A percentile compares a stretch with the other conserved stretches of the same genome.
phyloP scores from a whole-genome alignment of 2,797 vertebrate genomes.

The Phrynocephalus guinanensis region DNA sequence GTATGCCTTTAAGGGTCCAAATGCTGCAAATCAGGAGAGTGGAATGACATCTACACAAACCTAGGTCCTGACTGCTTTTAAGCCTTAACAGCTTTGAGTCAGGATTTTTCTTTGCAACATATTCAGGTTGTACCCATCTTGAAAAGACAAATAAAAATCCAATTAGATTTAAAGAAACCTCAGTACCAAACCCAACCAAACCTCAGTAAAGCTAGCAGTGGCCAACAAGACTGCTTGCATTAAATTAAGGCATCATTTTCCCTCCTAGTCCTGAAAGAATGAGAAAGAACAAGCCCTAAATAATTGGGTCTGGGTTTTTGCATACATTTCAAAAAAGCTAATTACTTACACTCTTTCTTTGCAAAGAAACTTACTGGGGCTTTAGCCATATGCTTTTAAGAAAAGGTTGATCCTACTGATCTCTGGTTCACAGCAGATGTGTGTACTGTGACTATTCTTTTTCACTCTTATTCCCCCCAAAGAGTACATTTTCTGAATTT shows the following conservation, averaged over 20 bases:
- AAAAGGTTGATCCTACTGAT: constrained; percentile 59
- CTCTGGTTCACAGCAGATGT: constrained; percentile 47
- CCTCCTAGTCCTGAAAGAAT: constrained; percentile 22
- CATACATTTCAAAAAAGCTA: constrained; percentile 55
- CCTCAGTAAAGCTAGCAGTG: neutral
- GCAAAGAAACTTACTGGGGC: constrained; percentile 53
- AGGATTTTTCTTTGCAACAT: too few species aligned
- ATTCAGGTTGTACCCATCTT: too few species aligned
- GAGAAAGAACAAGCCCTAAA: constrained; percentile 5
- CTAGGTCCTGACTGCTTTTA: too few species aligned
- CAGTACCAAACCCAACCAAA: neutral
- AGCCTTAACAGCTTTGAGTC: too few species aligned
- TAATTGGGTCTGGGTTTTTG: constrained; percentile 40
- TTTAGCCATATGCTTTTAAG: constrained; percentile 54
- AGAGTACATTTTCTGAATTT: constrained; percentile 49
- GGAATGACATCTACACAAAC: too few species aligned
- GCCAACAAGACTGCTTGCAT: neutral
- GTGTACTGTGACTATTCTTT: constrained; percentile 45
- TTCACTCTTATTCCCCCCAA: constrained; percentile 47
- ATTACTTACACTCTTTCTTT: constrained; percentile 47
- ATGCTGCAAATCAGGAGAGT: too few species aligned
- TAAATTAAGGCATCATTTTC: neutral
- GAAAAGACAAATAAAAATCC: too few species aligned
- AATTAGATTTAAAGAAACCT: neutral
- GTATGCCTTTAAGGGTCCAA: too few species aligned